These are phyloP conservation scores for Anoplolepis gracilipes DNA, from an alignment of 1,140 invertebrate genomes.

Conservation along the genomic window DNA sequence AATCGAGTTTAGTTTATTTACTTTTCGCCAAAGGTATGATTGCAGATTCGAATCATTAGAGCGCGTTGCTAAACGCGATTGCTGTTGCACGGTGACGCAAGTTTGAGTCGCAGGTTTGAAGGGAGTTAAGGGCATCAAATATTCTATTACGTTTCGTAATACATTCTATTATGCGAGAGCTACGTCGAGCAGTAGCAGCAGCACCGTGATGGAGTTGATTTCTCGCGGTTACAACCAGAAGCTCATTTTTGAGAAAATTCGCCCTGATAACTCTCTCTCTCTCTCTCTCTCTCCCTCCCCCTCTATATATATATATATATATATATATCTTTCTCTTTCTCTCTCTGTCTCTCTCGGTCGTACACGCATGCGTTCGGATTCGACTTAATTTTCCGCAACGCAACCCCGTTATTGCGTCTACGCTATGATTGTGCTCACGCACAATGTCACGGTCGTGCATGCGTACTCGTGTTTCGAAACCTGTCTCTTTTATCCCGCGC, in stretches of 20 bases:
- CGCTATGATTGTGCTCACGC: conserved; percentile 13
- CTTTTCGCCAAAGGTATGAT: neutral
- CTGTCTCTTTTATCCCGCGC: neutral
- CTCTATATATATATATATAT: no score
- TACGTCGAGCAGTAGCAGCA: neutral
- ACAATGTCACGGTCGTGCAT: conserved; percentile 52
- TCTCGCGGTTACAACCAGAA: neutral
- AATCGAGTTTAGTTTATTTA: neutral
- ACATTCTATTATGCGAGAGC: conserved; percentile 35
- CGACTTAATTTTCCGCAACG: conserved; percentile 50
- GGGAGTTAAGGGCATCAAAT: conserved; percentile 20
- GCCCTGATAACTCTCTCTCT: neutral
- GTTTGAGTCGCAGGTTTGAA: conserved; percentile 4
- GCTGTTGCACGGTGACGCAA: neutral
- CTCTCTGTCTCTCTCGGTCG: neutral
- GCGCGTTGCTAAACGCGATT: neutral
- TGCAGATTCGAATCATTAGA: neutral
- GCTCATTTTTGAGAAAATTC: conserved; percentile 45
- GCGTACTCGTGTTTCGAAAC: conserved; percentile 20
- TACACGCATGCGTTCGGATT: conserved; percentile 28
- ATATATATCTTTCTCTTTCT: no score
- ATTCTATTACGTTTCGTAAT: conserved; percentile 49
- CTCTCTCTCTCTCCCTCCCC: neutral
- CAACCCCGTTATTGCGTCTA: conserved; percentile 28
- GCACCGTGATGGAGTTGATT: neutral